Evolutionary conservation across 2,797 vertebrate genomes (phyloP), one percentile per base, ranked within the genome.

Genomic region (Paedocypris micromegethes): DNA sequence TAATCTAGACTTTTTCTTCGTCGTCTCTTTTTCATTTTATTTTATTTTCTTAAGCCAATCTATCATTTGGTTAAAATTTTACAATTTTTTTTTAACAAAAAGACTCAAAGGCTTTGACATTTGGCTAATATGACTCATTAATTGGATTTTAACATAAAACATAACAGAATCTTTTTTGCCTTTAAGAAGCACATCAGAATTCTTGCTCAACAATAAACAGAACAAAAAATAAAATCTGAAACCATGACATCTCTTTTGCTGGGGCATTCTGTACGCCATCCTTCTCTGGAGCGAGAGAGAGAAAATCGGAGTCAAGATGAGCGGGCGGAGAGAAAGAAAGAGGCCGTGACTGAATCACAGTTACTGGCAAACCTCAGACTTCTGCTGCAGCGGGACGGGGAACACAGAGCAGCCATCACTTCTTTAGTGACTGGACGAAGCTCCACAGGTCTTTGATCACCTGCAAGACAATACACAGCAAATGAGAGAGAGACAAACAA

Each of bases 401-500:
- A 51, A 59, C 63, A 45, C 69, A 77, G 69, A 65, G 56, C 55
- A 52, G 56, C 46, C 61, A 66, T 72, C 72, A 66, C 44, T 71
- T 80, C 83, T 86, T 90, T 85, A 88, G 79, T 58, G 86, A 86
- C 81, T 90, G 87, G 79, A 88, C 71, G 83, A 88, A 89, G 80
- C 76, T 85, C 89, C 90, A 91, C 70, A 91, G 89, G 56, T 89
- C 88, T 83, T 89, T 90, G 79, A 88, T 84, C 83, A 90, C 87
- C 89, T 91, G 85, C 82, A 68, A 82, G 74, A 78, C 78, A 64
- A 79, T 23, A 23, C 23, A 23, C 23, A 23, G 23, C 75, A 80
- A 67, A 70, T 50, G 46, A 45, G 42, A 63, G 59, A 78, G 60
- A 64, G 73, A 70, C 63, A 69, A 3, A 75, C 80, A 78, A 49